Conservation (phyloP, 2,113 vertebrate genomes). For the Cardinalis cardinalis region DNA sequence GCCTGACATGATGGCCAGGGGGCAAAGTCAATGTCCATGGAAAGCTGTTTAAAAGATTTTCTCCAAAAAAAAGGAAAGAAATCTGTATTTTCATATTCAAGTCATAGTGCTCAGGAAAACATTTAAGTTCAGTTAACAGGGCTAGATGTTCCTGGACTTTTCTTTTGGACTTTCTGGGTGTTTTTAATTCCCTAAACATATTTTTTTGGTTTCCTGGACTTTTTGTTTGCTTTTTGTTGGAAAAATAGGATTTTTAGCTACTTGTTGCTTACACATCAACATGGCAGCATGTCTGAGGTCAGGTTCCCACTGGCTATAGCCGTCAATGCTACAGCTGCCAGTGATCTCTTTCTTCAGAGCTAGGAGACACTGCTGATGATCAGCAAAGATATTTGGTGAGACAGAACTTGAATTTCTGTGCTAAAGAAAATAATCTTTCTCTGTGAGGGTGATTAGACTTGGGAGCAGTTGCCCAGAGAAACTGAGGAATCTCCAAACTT, state of each 20-base stretch:
- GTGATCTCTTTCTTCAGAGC: neutral
- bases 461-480: neutral
- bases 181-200: neutral
- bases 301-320: neutral
- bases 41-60: neutral
- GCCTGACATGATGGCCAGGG: neutral
- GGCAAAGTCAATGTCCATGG: neutral
- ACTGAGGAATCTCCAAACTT: neutral
- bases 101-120: neutral
- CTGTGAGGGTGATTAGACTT: neutral
- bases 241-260: neutral
- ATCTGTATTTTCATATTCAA: neutral
- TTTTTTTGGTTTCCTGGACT: neutral
- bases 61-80: rapidly evolving
- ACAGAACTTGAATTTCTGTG: neutral
- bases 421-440: neutral
- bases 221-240: neutral
- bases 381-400: neutral
- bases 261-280: neutral
- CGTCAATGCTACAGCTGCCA: neutral
- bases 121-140: neutral
- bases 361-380: neutral
- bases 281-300: neutral
- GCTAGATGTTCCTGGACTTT: neutral
- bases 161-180: neutral